A percentile compares a stretch with the other conserved stretches of the same genome.
These are phyloP conservation scores for Procavia capensis DNA, from an alignment of 2,113 vertebrate species.

Conservation along the genomic window DNA sequence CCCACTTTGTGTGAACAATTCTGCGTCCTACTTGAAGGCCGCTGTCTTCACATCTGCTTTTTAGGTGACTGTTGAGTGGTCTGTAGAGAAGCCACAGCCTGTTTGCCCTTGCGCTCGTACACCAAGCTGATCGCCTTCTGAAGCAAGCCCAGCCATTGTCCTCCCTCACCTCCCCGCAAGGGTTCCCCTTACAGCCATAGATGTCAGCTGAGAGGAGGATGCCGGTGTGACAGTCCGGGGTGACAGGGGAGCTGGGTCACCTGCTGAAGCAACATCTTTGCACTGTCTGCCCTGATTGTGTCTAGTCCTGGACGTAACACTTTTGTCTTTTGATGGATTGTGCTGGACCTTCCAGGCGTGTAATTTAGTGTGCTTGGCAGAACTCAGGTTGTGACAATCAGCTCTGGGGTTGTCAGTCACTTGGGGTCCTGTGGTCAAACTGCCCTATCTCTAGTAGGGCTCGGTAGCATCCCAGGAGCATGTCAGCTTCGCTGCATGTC, in stretches of 20 bases:
- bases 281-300: not conserved
- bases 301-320: not conserved
- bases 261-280: rapidly evolving
- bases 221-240: rapidly evolving
- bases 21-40: rapidly evolving
- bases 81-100: rapidly evolving
- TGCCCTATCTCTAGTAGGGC: not conserved
- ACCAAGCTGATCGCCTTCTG: rapidly evolving
- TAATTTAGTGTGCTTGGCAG: rapidly evolving
- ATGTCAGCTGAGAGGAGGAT: not conserved
- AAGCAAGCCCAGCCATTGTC: rapidly evolving
- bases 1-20: rapidly evolving
- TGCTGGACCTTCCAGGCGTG: not conserved
- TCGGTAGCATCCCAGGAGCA: rapidly evolving
- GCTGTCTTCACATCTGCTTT: rapidly evolving
- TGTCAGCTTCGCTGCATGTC: not conserved
- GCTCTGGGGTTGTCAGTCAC: rapidly evolving
- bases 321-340: rapidly evolving
- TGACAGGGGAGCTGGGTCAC: not conserved
- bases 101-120: not conserved
- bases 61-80: not conserved
- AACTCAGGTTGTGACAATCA: rapidly evolving
- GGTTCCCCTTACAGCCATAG: rapidly evolving
- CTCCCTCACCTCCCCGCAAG: rapidly evolving
- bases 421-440: not conserved